These are phyloP conservation scores for Acrossocheilus wenchowensis DNA, from an alignment of 2,797 vertebrate genomes.

Conservation along the genomic window DNA sequence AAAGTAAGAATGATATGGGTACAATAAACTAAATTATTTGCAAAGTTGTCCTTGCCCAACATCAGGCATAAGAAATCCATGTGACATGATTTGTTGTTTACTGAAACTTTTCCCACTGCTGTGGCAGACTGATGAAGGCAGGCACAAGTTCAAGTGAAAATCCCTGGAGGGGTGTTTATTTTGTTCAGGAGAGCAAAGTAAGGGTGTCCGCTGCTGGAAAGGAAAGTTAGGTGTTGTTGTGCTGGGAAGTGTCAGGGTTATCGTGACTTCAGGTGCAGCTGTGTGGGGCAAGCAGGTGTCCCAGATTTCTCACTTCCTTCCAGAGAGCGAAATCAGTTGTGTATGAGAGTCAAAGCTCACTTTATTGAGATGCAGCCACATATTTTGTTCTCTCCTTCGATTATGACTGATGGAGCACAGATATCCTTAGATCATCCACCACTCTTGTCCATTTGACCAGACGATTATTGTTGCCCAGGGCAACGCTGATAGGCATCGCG, in stretches of 20 bases:
- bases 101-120: constrained; percentile 8
- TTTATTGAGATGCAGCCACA: not conserved
- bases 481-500: not conserved
- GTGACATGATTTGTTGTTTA: constrained; percentile 10
- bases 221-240: constrained; percentile 30
- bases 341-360: not conserved
- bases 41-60: not conserved
- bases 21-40: not conserved
- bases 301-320: constrained; percentile 27
- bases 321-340: not conserved
- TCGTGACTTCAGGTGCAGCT: constrained; percentile 13
- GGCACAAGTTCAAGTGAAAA: constrained; percentile 40
- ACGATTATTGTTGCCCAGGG: constrained; percentile 24
- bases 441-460: constrained; percentile 20
- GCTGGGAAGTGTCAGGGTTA: constrained; percentile 23
- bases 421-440: constrained; percentile 5
- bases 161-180: constrained; percentile 32
- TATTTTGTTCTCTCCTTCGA: not conserved
- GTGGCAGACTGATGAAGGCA: constrained; percentile 20
- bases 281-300: constrained; percentile 9
- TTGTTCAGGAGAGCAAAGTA: constrained; percentile 31
- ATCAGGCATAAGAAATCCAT: not conserved
- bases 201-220: constrained; percentile 17
- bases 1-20: not conserved
- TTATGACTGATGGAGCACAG: constrained; percentile 6